phyloP scores from a whole-genome alignment of 1,140 invertebrate genomes.

The Drosophila prosaltans region DNA sequence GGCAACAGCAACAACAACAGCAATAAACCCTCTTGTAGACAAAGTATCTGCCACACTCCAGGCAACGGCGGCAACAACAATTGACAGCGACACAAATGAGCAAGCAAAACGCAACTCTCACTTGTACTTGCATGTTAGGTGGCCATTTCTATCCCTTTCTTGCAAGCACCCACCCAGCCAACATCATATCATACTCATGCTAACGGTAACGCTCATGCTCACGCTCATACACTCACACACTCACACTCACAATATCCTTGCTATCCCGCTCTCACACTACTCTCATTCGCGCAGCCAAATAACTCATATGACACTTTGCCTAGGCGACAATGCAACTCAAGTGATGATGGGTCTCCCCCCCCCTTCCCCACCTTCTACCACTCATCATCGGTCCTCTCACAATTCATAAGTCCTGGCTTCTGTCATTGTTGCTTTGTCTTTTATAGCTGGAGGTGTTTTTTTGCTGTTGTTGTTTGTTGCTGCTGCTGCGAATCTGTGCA shows the following conservation, averaged over 20 bases:
- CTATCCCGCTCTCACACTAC: not conserved
- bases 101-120: conserved; percentile 73
- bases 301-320: conserved; percentile 62
- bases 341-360: conserved; percentile 69
- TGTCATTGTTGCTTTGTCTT: conserved; percentile 26
- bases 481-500: conserved; percentile 19
- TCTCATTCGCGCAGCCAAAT: conserved; percentile 25
- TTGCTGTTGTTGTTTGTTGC: not conserved
- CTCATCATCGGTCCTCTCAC: conserved; percentile 1
- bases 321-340: conserved; percentile 64
- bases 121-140: conserved; percentile 32
- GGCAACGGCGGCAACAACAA: conserved; percentile 53
- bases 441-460: conserved; percentile 55
- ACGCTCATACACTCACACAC: too few species aligned
- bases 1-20: conserved; percentile 22
- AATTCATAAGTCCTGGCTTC: conserved; percentile 19
- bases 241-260: not conserved
- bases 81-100: conserved; percentile 79
- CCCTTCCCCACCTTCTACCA: conserved; percentile 1
- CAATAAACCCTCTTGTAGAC: conserved; percentile 31
- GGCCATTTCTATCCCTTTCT: conserved; percentile 18
- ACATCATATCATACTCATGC: too few species aligned
- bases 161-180: not conserved
- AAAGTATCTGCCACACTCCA: conserved; percentile 63
- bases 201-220: not conserved